Evolutionary conservation across 2,797 vertebrate genomes (phyloP), one percentile per base, ranked within the genome.

Genomic region (Ctenopoma multispine): DNA sequence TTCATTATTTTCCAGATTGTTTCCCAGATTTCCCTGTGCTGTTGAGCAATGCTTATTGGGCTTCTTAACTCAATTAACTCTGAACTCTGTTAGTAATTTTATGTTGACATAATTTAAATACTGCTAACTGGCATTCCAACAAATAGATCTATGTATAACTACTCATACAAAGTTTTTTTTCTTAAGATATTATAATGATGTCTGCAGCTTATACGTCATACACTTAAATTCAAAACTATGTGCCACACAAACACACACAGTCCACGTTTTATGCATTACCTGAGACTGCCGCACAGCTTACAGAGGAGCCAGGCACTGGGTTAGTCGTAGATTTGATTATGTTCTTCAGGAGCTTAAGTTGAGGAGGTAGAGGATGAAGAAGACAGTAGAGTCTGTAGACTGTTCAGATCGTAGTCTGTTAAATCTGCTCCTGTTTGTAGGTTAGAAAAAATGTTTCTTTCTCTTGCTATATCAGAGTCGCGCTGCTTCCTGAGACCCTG

Each of bases 301-400:
- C 3, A 18, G 65, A 27, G 5, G 44, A 75, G 47, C 65, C 72
- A 23, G 69, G 48, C 7, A 49, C 20, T 15, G 72, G 56, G 69
- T 61, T 12, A 14, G 47, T 44, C 17, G 67, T 44, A 38, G 61
- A 58, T 72, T 29, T 64, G 73, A 59, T 69, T 29, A 1, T 55
- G 53, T 63, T 69, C 12, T 40, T 65, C 70, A 68, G 85, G 69
- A 63, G 76, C 41, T 74, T 66, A 75, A 78, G 77, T 68, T 84
- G 79, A 77, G 29, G 71, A 71, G 31, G 69, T 23, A 10, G 60
- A 59, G 5, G 78, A 71, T 65, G 77, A 82, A 63, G 80, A 64
- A 29, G 14, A 14, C 24, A 47, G 72, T 15, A 11, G 31, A 67
- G 69, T 65, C 57, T 43, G 66, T 48, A 77, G 79, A 57, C 56